Percentiles rank a stretch among this genome's conserved stretches.
Conservation (phyloP, 1,140 invertebrate species). For the silkworm (Bombyx mori) region DNA sequence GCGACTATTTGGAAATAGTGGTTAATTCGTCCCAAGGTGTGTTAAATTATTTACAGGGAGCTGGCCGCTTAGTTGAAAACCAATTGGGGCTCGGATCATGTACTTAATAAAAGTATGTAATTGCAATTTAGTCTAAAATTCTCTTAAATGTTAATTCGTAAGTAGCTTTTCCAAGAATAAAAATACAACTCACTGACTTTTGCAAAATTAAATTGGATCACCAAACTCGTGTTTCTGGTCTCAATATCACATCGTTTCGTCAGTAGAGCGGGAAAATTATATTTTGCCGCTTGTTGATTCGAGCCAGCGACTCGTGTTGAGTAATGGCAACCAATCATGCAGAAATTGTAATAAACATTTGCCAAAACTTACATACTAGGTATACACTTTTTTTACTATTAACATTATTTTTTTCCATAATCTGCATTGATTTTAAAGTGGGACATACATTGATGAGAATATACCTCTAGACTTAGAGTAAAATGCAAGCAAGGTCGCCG, state of each 20-base stretch:
- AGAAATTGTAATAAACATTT: constrained; percentile 35
- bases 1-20: too few species aligned
- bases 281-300: constrained; percentile 40
- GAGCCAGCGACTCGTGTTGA: constrained; percentile 39
- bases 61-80: neutral
- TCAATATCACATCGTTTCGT: constrained; percentile 22
- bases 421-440: too few species aligned
- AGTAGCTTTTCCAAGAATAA: neutral
- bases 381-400: neutral
- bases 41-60: too few species aligned
- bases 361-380: constrained; percentile 26
- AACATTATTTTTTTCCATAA: too few species aligned
- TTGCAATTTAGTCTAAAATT: neutral
- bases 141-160: neutral
- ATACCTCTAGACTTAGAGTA: neutral
- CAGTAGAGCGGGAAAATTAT: constrained; percentile 34
- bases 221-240: constrained; percentile 6
- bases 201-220: neutral
- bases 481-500: constrained; percentile 33
- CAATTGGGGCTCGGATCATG: neutral
- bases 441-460: too few species aligned
- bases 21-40: too few species aligned
- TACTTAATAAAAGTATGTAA: neutral
- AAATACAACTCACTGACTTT: neutral
- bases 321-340: constrained; percentile 41